Base-by-base conservation (phyloP, 2,113 vertebrate species). In the Alligator sinensis region DNA sequence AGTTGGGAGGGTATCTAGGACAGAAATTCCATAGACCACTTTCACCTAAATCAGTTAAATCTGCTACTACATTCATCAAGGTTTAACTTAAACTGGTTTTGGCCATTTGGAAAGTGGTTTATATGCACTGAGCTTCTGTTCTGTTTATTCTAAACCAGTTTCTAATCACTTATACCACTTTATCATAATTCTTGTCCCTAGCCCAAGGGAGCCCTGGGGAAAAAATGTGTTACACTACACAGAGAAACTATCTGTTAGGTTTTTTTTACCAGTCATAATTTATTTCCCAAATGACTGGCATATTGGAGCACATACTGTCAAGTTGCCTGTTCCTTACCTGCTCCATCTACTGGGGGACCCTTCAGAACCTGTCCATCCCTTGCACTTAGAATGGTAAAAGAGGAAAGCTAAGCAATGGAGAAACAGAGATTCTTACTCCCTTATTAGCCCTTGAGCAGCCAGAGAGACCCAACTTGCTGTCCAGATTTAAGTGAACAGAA, bases 401-500 rank as follows among this genome's bases (percentile, higher is more conserved):
- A 55, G 88, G 13, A 5, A 24, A 25, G 60, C 14, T 8, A 2
- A 54, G 18, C 27, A 5, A 75, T 15, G 75, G 10, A 6, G 4
- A 4, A 8, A 1, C 28, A 85, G 22, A 84, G 9, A 78, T 30
- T 57, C 79, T 34, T 22, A 1, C 17, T 61, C 19, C 70, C 55
- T 5, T 1, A 57, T 59, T 15, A 1, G 6, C 78, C 28, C 22
- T 2, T 25, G 55, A 66, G 54, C 22, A 80, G 6, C 7, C 86
- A 80, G 64, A 27, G 55, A 75, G 63, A 77, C 22, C 13, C 18
- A 76, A 14, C 4, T 6, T 58, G 12, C 79, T 81, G 17, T 21
- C 15, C 68, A 57, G 54, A 89, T 89, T 91, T 62, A 83, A 96
- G 15, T n/a, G 86, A 95, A 66, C 58, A 89, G 70, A 96, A 96